A percentile compares a stretch with the other conserved stretches of the same genome.
These are phyloP conservation scores for Cairina moschata DNA, from an alignment of 2,113 vertebrate genomes.

Conservation along the genomic window DNA sequence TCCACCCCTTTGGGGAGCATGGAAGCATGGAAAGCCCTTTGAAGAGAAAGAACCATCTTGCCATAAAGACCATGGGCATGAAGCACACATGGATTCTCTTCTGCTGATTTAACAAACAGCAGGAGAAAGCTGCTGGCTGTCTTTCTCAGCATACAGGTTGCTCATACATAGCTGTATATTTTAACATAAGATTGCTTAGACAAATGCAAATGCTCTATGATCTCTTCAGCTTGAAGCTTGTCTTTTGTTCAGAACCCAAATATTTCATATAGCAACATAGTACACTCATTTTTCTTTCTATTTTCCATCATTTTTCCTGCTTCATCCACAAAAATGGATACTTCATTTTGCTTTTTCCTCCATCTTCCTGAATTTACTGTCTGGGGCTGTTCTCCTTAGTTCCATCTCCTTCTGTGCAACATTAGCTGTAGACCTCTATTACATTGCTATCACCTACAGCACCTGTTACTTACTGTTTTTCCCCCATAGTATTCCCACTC, in stretches of 20 bases:
- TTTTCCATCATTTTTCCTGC: neutral
- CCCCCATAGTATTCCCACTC: neutral
- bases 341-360: neutral
- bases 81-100: neutral
- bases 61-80: neutral
- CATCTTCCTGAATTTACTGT: neutral
- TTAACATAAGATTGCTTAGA: neutral
- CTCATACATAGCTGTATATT: neutral
- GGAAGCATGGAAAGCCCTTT: neutral
- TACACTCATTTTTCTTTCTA: neutral
- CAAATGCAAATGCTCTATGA: neutral
- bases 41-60: neutral
- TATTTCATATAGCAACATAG: neutral
- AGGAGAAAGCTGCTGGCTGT: neutral
- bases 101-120: neutral
- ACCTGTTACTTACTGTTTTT: neutral
- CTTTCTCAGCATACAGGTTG: neutral
- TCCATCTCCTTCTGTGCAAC: neutral
- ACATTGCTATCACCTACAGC: no score
- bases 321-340: neutral
- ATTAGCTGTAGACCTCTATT: neutral
- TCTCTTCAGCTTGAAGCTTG: neutral
- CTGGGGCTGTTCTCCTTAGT: neutral
- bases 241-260: neutral
- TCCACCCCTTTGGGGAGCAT: fast-evolving